Evolutionary conservation across 2,113 vertebrate species (phyloP).

Genomic region (Condylura cristata): DNA sequence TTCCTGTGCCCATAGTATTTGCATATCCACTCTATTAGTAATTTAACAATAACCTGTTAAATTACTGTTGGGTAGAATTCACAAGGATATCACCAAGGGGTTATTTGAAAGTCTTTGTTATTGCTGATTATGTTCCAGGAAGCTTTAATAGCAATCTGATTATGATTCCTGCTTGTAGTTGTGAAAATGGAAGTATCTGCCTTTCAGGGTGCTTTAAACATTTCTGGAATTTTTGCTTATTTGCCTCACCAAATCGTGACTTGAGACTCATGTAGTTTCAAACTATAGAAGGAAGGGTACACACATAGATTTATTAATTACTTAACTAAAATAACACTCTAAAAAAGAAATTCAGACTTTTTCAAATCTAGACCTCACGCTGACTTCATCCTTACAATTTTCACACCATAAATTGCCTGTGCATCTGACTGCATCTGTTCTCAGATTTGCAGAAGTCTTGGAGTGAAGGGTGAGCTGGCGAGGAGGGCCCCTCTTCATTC

Average conservation of each 20-base stretch:
- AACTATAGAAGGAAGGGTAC: not conserved
- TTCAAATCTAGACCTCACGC: not conserved
- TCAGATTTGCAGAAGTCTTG: not conserved
- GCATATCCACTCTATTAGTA: not conserved
- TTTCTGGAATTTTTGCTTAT: not conserved
- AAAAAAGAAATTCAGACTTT: conserved; percentile 9
- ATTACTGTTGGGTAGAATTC: not conserved
- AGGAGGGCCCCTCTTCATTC: not conserved
- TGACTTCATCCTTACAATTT: not conserved
- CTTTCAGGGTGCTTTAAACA: not conserved
- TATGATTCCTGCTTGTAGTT: not conserved
- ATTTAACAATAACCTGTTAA: not conserved
- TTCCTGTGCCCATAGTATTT: not conserved
- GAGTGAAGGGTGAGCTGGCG: not conserved
- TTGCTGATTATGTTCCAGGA: not conserved
- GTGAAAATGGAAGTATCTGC: not conserved
- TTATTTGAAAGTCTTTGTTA: conserved; percentile 42
- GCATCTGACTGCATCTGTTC: not conserved
- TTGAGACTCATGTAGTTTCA: not conserved
- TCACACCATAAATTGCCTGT: not conserved
- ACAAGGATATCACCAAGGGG: not conserved
- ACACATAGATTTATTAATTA: not conserved
- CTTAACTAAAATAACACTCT: not conserved
- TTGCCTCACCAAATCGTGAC: not conserved
- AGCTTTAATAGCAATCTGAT: not conserved